Percentiles rank a stretch among this genome's conserved stretches.
Evolutionary conservation across 2,888 invertebrate species (phyloP).

Genomic region (Xanthostigma xanthostigma): DNA sequence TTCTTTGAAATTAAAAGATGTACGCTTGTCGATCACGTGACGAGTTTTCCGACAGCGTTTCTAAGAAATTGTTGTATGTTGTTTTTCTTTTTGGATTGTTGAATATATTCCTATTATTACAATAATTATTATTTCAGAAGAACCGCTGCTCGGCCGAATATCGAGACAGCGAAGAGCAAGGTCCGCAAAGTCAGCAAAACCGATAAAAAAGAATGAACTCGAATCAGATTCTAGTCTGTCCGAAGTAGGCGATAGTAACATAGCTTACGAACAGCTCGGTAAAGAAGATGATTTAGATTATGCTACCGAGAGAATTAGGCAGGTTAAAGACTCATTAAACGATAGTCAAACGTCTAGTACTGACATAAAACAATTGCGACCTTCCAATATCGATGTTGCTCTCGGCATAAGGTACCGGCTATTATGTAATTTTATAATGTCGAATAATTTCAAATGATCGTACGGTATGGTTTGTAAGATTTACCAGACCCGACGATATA

Average conservation of each 20-base stretch:
- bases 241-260: constrained; percentile 16
- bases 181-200: constrained; percentile 35
- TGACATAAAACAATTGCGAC: constrained; percentile 18
- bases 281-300: constrained; percentile 19
- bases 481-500: no score
- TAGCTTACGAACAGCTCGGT: constrained; percentile 5
- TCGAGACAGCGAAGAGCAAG: constrained; percentile 52
- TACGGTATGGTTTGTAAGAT: no score
- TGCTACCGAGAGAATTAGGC: constrained; percentile 22
- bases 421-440: no score
- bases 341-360: constrained; percentile 11
- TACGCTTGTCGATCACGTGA: no score
- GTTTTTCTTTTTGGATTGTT: background rate
- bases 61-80: background rate
- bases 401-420: constrained; percentile 10
- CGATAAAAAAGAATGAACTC: constrained; percentile 22
- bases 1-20: no score
- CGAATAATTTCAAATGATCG: no score
- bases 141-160: constrained; percentile 48
- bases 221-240: constrained; percentile 26
- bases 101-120: background rate
- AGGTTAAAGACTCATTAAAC: constrained; percentile 21
- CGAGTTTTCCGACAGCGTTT: background rate
- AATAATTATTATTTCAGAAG: constrained; percentile 27
- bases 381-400: constrained; percentile 23